phyloP scores from a whole-genome alignment of 2,888 invertebrate genomes.

The Sericinus montela region DNA sequence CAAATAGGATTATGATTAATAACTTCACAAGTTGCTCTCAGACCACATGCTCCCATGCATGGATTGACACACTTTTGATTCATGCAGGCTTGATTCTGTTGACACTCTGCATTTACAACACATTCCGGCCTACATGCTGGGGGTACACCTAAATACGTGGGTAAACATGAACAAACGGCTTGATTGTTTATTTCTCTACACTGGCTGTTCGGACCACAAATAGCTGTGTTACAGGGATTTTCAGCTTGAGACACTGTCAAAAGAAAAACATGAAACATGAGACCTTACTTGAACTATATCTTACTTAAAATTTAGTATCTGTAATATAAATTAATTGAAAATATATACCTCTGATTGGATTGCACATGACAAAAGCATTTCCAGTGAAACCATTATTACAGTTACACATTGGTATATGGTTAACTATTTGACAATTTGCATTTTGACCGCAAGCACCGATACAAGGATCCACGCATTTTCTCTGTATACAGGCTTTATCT shows the following conservation, averaged over 20 bases:
- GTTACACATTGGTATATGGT: slow-evolving; percentile 84
- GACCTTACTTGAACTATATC: no score
- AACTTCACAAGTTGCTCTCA: slow-evolving; percentile 81
- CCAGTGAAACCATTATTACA: slow-evolving; percentile 83
- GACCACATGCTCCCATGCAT: slow-evolving; percentile 85
- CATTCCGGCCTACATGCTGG: slow-evolving; percentile 88
- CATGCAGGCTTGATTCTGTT: slow-evolving; percentile 83
- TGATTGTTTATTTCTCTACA: slow-evolving; percentile 81
- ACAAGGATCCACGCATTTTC: slow-evolving; percentile 88
- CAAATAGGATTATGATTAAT: slow-evolving; percentile 88
- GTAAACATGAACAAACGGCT: slow-evolving; percentile 86
- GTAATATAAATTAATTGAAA: not conserved
- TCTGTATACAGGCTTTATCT: slow-evolving; percentile 84
- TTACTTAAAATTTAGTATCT: no score
- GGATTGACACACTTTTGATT: slow-evolving; percentile 86
- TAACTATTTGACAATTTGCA: slow-evolving; percentile 80
- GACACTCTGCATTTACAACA: slow-evolving; percentile 84
- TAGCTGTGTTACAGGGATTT: slow-evolving; percentile 84
- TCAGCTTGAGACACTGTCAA: slow-evolving; percentile 41
- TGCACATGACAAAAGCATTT: slow-evolving; percentile 70
- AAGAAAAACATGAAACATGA: slow-evolving; percentile 8
- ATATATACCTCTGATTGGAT: slow-evolving; percentile 76
- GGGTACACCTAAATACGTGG: slow-evolving; percentile 84
- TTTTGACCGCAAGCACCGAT: slow-evolving; percentile 83
- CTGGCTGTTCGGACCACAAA: slow-evolving; percentile 86